Base-by-base conservation (phyloP, 2,888 invertebrate genomes). In the Melolontha melolontha region DNA sequence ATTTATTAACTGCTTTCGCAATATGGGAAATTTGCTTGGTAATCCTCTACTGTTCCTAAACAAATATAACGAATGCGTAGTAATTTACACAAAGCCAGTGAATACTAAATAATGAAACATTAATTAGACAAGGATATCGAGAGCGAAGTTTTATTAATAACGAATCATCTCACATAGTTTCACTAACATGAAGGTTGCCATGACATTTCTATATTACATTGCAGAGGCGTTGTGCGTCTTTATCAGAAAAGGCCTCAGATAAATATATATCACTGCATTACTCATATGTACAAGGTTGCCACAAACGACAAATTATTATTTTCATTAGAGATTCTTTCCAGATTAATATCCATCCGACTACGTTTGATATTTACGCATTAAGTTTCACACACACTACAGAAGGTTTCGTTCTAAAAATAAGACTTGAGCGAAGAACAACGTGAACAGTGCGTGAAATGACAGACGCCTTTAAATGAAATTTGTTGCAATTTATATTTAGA, bases 401-500 rank as follows among this genome's bases (percentile, higher is more conserved):
- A 29, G 29, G 29, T 6, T 29, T 29, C 17, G 29, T 42, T 5
- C 29, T 42, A 57, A 39, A 50, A 49, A 66, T 66, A 57, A 62
- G 34, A 47, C 16, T 11, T 22, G 2, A 10, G 5, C 12, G 16
- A 64, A 52, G 29, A 64, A 29, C 12, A 59, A 12, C 8, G 12
- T 22, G 27, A 42, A 41, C 17, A 14, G 10, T 51, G 27, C 34
- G 14, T 17, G 39, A 49, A 49, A 11, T 27, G 34, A 14, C 14
- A 54, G 11, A 54, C 12, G 27, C 17, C 27, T 62, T 41, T 44
- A 62, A 44, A 29, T n/a, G 34, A 54, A 54, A 54, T 54, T 54
- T 14, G 54, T 29, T 29, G 52, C 44, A 59, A 59, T 59, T 27
- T 70, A 71, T 72, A 69, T 72, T 69, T 68, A 64, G 55, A n/a